Evolutionary conservation across 2,113 vertebrate genomes (phyloP).

Genomic region (Podilymbus podiceps): DNA sequence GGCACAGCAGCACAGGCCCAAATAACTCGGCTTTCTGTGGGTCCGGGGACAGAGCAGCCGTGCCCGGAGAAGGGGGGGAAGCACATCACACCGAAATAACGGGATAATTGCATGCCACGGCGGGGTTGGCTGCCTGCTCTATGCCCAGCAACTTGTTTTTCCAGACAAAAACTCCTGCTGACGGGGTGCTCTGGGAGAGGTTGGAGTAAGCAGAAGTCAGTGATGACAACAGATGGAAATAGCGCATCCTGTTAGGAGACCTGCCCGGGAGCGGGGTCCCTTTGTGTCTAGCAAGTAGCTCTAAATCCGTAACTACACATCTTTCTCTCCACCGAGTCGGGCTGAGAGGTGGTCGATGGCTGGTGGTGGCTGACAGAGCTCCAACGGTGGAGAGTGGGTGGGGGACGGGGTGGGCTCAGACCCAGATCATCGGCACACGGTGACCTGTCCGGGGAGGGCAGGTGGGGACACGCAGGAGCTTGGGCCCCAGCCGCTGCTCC

Average conservation of each 20-base stretch:
- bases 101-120: accelerated
- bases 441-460: not conserved
- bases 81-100: not conserved
- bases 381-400: not conserved
- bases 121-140: not conserved
- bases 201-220: not conserved
- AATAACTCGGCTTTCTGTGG: not conserved
- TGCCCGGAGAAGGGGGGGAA: not conserved
- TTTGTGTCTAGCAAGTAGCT: not conserved
- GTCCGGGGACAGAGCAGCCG: not conserved
- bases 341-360: not conserved
- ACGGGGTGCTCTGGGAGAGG: not conserved
- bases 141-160: too few species aligned
- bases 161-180: not conserved
- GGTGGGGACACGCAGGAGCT: not conserved
- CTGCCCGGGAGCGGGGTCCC: not conserved
- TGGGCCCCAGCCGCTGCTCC: not conserved
- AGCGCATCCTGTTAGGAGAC: not conserved
- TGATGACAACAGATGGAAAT: not conserved
- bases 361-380: not conserved
- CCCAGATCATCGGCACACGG: accelerated
- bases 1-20: not conserved
- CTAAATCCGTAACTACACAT: not conserved
- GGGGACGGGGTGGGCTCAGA: not conserved
- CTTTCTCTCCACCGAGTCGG: not conserved